These are phyloP conservation scores for Eupristina koningsbergeri DNA, from an alignment of 1,140 invertebrate genomes.

Conservation along the genomic window DNA sequence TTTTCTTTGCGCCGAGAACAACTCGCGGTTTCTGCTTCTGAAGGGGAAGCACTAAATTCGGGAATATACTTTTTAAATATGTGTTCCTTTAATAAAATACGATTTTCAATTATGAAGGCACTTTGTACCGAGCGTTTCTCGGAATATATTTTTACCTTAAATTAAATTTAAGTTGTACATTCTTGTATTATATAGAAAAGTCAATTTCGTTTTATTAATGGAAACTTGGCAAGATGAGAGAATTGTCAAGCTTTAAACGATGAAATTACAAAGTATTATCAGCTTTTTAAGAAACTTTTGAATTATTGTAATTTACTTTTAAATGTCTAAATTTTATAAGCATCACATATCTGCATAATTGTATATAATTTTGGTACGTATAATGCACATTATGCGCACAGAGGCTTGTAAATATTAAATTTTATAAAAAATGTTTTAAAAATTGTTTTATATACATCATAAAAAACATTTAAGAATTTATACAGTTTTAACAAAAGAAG, in stretches of 20 bases:
- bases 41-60: neutral
- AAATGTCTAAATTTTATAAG: neutral
- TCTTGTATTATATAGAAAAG: neutral
- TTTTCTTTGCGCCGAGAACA: neutral
- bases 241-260: neutral
- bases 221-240: neutral
- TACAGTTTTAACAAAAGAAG: no score
- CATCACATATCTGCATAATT: neutral
- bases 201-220: neutral
- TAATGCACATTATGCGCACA: neutral
- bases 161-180: neutral
- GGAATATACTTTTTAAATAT: neutral
- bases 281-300: neutral
- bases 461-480: no score
- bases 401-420: neutral
- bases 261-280: neutral
- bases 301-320: neutral
- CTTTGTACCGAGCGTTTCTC: neutral
- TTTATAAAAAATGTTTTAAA: neutral
- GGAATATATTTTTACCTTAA: neutral
- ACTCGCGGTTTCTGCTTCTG: neutral
- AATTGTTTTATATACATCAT: neutral
- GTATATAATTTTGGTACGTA: neutral
- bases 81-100: neutral
- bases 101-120: neutral